Conservation (phyloP, 1,140 invertebrate genomes). For the Campoletis sonorensis region DNA sequence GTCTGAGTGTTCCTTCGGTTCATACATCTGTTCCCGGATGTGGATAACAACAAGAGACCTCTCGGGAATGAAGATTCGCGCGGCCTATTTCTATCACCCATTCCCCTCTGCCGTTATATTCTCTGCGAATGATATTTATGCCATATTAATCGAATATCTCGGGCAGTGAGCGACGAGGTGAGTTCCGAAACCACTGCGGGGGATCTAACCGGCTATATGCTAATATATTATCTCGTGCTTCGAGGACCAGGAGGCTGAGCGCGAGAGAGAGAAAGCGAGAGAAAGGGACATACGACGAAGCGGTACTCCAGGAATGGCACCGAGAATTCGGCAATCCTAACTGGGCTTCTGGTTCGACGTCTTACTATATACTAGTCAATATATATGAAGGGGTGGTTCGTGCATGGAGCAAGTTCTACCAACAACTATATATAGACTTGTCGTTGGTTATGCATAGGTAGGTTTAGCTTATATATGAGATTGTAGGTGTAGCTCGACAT, state of each 20-base stretch:
- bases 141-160: constrained; percentile 62
- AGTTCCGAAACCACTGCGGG: constrained; percentile 27
- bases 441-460: constrained; percentile 24
- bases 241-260: background rate
- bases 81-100: constrained; percentile 30
- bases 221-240: constrained; percentile 27
- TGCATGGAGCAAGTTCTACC: background rate
- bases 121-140: constrained; percentile 60
- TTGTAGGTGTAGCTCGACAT: constrained; percentile 22
- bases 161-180: constrained; percentile 43
- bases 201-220: background rate
- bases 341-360: constrained; percentile 35
- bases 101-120: background rate
- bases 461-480: background rate
- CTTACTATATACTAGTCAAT: background rate
- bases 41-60: background rate
- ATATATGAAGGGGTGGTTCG: background rate
- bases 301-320: constrained; percentile 39
- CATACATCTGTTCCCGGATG: background rate
- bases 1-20: constrained; percentile 47
- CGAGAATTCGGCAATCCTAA: constrained; percentile 45
- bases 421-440: background rate
- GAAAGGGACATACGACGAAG: background rate
- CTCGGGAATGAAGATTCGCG: constrained; percentile 46
- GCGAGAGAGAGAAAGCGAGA: background rate